A percentile compares a stretch with the other conserved stretches of the same genome.
These are phyloP conservation scores for Psophia crepitans DNA, from an alignment of 2,113 vertebrate species.

Conservation along the genomic window DNA sequence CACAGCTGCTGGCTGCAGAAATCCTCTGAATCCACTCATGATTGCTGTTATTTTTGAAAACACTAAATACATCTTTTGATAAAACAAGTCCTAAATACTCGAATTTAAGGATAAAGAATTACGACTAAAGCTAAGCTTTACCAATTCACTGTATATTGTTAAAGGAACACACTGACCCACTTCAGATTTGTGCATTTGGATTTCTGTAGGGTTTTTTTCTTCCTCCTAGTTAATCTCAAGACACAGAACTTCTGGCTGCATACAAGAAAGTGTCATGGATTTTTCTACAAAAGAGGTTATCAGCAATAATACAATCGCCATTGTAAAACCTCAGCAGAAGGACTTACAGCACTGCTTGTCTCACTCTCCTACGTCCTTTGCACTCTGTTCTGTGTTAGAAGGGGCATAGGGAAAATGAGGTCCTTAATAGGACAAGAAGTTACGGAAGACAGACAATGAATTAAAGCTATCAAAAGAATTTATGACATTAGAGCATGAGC, in stretches of 20 bases:
- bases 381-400: not conserved
- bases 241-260: not conserved
- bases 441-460: not conserved
- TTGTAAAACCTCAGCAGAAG: not conserved
- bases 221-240: not conserved
- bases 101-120: not conserved
- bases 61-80: not conserved
- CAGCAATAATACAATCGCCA: not conserved
- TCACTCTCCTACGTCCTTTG: not conserved
- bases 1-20: not conserved
- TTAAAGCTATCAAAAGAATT: not conserved
- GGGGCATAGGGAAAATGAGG: not conserved
- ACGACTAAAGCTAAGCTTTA: not conserved
- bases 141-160: not conserved
- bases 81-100: not conserved
- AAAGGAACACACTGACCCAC: not conserved
- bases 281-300: not conserved
- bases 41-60: not conserved
- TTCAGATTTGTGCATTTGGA: not conserved
- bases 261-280: fast-evolving
- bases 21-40: not conserved
- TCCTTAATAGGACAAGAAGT: not conserved
- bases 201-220: not conserved
- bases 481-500: not conserved
- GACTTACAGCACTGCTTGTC: not conserved